These are phyloP conservation scores for Poecilobothrus nobilitatus DNA, from an alignment of 2,888 invertebrate genomes.

Conservation along the genomic window DNA sequence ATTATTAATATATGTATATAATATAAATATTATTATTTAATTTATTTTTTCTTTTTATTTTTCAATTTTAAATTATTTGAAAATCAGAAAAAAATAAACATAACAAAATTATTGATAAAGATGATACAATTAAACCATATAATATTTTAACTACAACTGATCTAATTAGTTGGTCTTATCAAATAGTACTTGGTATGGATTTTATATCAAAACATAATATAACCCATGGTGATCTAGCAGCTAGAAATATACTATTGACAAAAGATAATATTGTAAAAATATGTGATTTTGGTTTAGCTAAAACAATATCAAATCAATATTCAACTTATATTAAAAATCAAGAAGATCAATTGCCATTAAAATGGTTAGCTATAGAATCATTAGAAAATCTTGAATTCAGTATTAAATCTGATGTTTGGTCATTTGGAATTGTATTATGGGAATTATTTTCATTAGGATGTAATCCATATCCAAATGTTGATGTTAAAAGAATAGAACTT, in stretches of 20 bases:
- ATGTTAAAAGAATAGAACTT: slow-evolving; percentile 61
- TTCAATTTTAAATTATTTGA: too few species aligned
- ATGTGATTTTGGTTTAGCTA: slow-evolving; percentile 91
- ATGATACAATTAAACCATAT: background rate
- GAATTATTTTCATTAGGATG: slow-evolving; percentile 79
- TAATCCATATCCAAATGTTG: slow-evolving; percentile 76
- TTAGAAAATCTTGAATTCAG: slow-evolving; percentile 85
- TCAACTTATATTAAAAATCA: slow-evolving; percentile 80
- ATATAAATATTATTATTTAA: too few species aligned
- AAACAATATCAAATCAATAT: slow-evolving; percentile 53
- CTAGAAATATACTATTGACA: slow-evolving; percentile 79
- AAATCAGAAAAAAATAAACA: too few species aligned
- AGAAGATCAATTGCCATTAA: slow-evolving; percentile 79
- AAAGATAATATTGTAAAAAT: slow-evolving; percentile 91
- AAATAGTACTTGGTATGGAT: slow-evolving; percentile 92
- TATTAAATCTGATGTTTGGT: slow-evolving; percentile 92
- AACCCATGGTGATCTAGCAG: slow-evolving; percentile 80
- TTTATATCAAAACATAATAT: slow-evolving; percentile 83
- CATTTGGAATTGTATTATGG: slow-evolving; percentile 84
- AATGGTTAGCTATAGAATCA: slow-evolving; percentile 94
- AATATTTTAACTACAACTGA: slow-evolving; percentile 64
- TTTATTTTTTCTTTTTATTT: too few species aligned
- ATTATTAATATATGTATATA: too few species aligned
- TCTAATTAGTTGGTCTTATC: slow-evolving; percentile 82
- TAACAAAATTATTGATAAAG: too few species aligned